phyloP scores from a whole-genome alignment of 1,140 invertebrate species.

The Drosophila mayri region DNA sequence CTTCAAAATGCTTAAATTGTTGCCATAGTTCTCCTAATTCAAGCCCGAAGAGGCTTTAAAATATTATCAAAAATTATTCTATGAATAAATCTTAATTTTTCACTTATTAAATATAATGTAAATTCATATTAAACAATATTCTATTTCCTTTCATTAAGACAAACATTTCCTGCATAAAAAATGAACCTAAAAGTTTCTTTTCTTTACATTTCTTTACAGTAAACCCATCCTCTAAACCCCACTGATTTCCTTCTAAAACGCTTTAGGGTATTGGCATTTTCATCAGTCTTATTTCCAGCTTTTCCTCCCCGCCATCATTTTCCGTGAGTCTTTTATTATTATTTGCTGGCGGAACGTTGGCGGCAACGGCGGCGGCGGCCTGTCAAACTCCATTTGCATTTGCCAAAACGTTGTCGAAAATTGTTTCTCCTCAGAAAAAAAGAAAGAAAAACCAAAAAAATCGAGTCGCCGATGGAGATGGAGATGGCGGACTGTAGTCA shows the following conservation, averaged over 20 bases:
- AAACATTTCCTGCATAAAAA: background rate
- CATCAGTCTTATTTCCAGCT: background rate
- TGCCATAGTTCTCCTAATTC: background rate
- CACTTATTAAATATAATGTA: background rate
- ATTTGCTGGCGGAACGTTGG: conserved; percentile 45
- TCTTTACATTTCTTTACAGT: background rate
- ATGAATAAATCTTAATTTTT: background rate
- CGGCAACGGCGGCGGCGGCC: conserved; percentile 34
- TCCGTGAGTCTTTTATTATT: conserved; percentile 64
- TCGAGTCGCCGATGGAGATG: conserved; percentile 23
- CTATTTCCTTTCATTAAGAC: background rate
- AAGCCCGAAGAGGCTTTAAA: no score
- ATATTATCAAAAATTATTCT: no score
- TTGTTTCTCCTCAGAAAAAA: conserved; percentile 53
- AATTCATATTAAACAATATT: background rate
- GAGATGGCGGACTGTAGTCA: conserved; percentile 37
- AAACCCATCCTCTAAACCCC: background rate
- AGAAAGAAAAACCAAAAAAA: background rate
- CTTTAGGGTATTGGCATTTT: conserved; percentile 23
- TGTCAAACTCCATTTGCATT: conserved; percentile 81
- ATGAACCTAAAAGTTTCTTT: background rate
- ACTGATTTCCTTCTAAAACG: background rate
- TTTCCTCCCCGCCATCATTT: conserved; percentile 10
- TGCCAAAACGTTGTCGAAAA: conserved; percentile 74
- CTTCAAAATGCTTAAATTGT: no score